Evolutionary conservation across 2,797 vertebrate genomes (phyloP).

Genomic region (Bradypodion pumilum): DNA sequence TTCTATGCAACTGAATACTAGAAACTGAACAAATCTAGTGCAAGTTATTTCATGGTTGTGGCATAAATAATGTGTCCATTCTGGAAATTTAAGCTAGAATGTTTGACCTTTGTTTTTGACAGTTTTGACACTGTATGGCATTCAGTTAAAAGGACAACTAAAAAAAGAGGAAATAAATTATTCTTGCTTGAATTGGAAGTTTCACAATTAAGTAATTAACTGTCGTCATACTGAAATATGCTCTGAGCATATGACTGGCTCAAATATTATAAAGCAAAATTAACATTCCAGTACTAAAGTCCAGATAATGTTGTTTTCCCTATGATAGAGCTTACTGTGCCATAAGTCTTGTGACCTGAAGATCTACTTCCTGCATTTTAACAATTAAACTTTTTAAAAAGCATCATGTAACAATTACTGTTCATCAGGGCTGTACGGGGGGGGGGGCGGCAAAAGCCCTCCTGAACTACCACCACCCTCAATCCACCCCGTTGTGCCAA

Average conservation of each 20-base stretch:
- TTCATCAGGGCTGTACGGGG: too few relatives aligned
- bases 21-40: conserved; percentile 3
- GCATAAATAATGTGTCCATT: conserved; percentile 20
- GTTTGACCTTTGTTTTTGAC: conserved; percentile 40
- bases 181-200: conserved; percentile 34
- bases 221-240: conserved; percentile 32
- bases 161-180: not conserved
- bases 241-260: conserved; percentile 23
- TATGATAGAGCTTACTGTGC: not conserved
- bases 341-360: not conserved
- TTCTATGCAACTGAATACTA: not conserved
- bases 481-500: too few relatives aligned
- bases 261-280: conserved; percentile 9
- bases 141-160: conserved; percentile 17
- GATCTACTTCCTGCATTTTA: not conserved
- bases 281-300: not conserved
- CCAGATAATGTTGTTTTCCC: not conserved
- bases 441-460: too few relatives aligned
- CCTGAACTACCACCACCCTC: too few relatives aligned
- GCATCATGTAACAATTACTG: not conserved
- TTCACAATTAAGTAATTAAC: conserved; percentile 27
- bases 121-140: conserved; percentile 28
- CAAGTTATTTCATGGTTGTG: conserved; percentile 4
- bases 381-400: not conserved
- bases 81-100: conserved; percentile 35